Conservation (phyloP, 2,888 invertebrate species). For the Ophion ventricosus region DNA sequence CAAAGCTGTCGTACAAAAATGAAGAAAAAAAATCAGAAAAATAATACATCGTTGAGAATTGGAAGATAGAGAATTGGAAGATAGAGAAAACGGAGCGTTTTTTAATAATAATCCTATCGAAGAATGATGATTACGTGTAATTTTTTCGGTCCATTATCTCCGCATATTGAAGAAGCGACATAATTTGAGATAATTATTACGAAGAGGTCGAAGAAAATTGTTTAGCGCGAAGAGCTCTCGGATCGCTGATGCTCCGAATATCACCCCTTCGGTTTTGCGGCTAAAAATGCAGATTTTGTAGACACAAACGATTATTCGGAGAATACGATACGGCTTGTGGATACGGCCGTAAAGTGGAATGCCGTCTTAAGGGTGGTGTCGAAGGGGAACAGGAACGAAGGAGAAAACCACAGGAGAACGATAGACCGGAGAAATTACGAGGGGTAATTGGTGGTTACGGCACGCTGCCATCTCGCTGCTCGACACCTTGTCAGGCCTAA, state of each 20-base stretch:
- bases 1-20: background rate
- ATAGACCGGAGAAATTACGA: constrained; percentile 66
- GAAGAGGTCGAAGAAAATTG: background rate
- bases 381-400: constrained; percentile 9
- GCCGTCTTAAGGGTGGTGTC: constrained; percentile 6
- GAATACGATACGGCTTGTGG: constrained; percentile 30
- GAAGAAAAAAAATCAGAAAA: background rate
- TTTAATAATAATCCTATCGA: background rate
- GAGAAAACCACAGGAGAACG: constrained; percentile 32
- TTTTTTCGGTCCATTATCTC: background rate
- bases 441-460: constrained; percentile 72
- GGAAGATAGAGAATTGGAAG: too few relatives aligned
- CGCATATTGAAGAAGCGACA: background rate
- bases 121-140: background rate
- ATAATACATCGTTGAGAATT: background rate
- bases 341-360: constrained; percentile 26
- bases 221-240: background rate
- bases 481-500: constrained; percentile 72
- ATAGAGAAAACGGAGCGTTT: too few relatives aligned
- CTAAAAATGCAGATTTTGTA: constrained; percentile 67
- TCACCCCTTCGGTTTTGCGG: constrained; percentile 2
- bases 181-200: background rate
- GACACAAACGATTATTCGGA: constrained; percentile 61
- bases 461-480: constrained; percentile 68
- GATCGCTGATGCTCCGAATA: background rate